These are phyloP conservation scores for Ornithoptera priamus DNA, from an alignment of 2,888 invertebrate species.

Conservation along the genomic window DNA sequence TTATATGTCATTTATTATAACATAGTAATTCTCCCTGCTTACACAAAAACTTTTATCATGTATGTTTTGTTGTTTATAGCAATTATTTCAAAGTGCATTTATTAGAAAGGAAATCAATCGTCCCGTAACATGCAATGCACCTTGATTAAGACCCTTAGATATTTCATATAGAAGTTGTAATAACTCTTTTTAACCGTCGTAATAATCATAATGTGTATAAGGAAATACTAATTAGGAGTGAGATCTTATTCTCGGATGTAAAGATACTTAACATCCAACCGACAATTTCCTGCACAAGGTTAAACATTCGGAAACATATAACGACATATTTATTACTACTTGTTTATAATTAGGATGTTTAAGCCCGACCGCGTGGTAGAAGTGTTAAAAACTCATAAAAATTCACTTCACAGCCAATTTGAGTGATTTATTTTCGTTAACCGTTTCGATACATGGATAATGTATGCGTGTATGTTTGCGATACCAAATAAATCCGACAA, in stretches of 20 bases:
- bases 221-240: slow-evolving; percentile 54
- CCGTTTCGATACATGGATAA: background rate
- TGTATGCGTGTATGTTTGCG: background rate
- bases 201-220: slow-evolving; percentile 36
- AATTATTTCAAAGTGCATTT: background rate
- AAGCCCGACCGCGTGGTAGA: slow-evolving; percentile 29
- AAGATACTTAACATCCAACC: slow-evolving; percentile 43
- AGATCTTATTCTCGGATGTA: slow-evolving; percentile 46
- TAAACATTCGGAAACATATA: slow-evolving; percentile 42
- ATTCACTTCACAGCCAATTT: no score
- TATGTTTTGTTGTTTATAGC: background rate
- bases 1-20: no score
- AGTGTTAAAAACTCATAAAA: slow-evolving; percentile 21
- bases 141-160: no score
- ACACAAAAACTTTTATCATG: no score
- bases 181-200: slow-evolving; percentile 16
- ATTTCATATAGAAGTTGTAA: slow-evolving; percentile 18
- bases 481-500: background rate
- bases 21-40: no score
- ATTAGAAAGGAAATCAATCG: background rate
- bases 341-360: slow-evolving; percentile 49
- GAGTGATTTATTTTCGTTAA: background rate
- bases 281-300: slow-evolving; percentile 51
- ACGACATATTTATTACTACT: slow-evolving; percentile 55
- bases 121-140: no score